phyloP scores from a whole-genome alignment of 2,888 invertebrate species.

The Tetanocera ferruginea region DNA sequence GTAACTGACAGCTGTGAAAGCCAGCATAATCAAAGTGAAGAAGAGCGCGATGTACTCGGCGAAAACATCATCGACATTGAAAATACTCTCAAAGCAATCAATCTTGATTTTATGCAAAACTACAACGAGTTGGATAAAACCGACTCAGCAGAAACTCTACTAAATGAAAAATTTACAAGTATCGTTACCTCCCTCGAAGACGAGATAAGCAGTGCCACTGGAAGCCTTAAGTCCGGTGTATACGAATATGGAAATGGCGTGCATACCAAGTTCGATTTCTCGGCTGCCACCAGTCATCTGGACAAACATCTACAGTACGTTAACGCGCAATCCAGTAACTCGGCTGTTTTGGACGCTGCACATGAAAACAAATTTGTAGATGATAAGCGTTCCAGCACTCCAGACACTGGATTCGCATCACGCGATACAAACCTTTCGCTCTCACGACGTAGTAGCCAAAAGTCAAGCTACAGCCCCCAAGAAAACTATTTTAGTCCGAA shows the following conservation, averaged over 20 bases:
- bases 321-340: conserved; percentile 46
- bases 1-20: conserved; percentile 44
- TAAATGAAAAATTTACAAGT: conserved; percentile 65
- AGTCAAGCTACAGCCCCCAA: conserved; percentile 69
- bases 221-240: conserved; percentile 65
- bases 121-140: conserved; percentile 70
- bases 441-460: conserved; percentile 69
- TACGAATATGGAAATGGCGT: conserved; percentile 65
- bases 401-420: conserved; percentile 69
- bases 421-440: conserved; percentile 69
- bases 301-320: conserved; percentile 68
- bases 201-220: conserved; percentile 66
- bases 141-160: conserved; percentile 70
- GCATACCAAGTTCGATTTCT: conserved; percentile 62
- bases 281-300: conserved; percentile 66
- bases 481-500: conserved; percentile 62
- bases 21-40: conserved; percentile 38
- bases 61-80: conserved; percentile 70
- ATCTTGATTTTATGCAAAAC: conserved; percentile 69
- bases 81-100: conserved; percentile 69
- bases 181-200: conserved; percentile 64
- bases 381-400: conserved; percentile 69
- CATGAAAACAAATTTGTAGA: conserved; percentile 61
- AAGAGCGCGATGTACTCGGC: conserved; percentile 63
- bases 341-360: conserved; percentile 38